Evolutionary conservation across 2,113 vertebrate species (phyloP).

Genomic region (Corynorhinus townsendii): DNA sequence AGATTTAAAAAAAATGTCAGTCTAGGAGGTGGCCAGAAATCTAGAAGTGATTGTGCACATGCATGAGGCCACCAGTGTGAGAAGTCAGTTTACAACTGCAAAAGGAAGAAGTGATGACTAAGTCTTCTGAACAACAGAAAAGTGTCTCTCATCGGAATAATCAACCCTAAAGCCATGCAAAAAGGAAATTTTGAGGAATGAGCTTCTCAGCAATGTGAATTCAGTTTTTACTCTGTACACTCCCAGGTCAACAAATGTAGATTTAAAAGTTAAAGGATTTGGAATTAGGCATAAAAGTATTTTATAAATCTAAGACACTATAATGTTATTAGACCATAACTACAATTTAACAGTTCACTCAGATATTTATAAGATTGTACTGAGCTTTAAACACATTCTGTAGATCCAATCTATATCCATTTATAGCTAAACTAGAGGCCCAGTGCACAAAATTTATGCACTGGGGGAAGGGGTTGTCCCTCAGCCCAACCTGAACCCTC

Average conservation of each 20-base stretch:
- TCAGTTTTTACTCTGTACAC: background rate
- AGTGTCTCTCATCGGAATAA: background rate
- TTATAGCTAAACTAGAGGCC: conserved; percentile 9
- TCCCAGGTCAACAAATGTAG: conserved; percentile 22
- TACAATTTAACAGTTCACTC: conserved; percentile 39
- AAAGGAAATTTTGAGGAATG: background rate
- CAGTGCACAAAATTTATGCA: too few relatives aligned
- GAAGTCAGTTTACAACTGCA: background rate
- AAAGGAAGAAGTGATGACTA: background rate
- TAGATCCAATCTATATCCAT: conserved; percentile 25
- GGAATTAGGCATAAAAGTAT: background rate
- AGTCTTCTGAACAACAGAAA: background rate
- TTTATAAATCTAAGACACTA: conserved; percentile 41
- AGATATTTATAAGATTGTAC: conserved; percentile 49
- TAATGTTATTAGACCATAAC: conserved; percentile 36
- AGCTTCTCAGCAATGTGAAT: background rate
- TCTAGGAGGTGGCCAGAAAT: background rate
- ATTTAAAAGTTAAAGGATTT: conserved; percentile 28
- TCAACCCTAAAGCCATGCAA: background rate
- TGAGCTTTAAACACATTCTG: conserved; percentile 27
- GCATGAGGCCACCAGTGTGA: background rate
- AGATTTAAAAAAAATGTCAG: background rate
- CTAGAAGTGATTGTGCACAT: background rate
- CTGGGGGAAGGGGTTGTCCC: too few relatives aligned
- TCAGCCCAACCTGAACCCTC: too few relatives aligned